Evolutionary conservation across 2,113 vertebrate species (phyloP), one percentile per base, ranked within the genome.

Genomic region (Lophotis ruficrista): DNA sequence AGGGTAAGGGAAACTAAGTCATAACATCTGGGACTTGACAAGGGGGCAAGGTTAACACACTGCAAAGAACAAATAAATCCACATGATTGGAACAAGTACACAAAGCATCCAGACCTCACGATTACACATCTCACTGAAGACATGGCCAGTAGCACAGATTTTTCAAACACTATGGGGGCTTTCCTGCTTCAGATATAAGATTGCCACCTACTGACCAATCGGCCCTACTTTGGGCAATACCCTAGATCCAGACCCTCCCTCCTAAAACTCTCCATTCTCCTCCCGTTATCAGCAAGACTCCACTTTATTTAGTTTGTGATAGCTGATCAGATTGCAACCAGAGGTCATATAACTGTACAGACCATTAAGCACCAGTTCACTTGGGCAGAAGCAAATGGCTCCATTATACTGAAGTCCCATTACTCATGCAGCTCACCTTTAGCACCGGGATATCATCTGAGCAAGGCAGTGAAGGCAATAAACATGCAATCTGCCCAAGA

Each of bases 291-390:
- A 91, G 57, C 28, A 76, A 85, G 73, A 57, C 65, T 94, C 64
- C 68, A 83, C 27, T 93, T 35, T 27, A 45, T 61, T 87, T 94
- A 66, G 66, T 69, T 85, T 72, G 54, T 57, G 50, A 47, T 86
- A 83, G 72, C 81, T 85, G 95, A 95, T 94, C 73, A 87, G 91
- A 87, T 70, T 92, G 84, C 61, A 85, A 89, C 69, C 91, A 96
- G 70, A 94, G 93, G 91, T 91, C 91, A 76, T 89, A 20, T 43
- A 95, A 69, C 61, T 91, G 77, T 76, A 92, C 92, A 95, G 94
- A 57, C 81, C 90, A 96, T 97, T 97, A 96, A 96, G 58, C 89
- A 95, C 89, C 77, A 65, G 78, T 69, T 96, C 83, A 87, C 70
- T n/a, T 92, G 57, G 53, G 86, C 77, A 94, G 86, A 93, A 91